A percentile compares a stretch with the other conserved stretches of the same genome.
Evolutionary conservation across 2,888 invertebrate genomes (phyloP).

Genomic region (Rhodophaea formosa): DNA sequence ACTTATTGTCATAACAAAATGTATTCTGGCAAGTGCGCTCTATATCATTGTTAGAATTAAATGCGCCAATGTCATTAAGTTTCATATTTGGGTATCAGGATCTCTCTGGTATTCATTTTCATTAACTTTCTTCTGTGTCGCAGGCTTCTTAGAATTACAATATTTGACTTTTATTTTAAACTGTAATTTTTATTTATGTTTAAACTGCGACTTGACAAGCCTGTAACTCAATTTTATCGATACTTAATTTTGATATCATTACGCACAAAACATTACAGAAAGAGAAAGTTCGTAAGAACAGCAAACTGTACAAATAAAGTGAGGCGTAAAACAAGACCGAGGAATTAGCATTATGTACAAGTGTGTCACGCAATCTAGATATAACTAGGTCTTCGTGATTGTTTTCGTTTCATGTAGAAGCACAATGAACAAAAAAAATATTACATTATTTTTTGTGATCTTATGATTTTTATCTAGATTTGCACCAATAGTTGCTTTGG

Average conservation of each 20-base stretch:
- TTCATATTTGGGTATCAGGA: too few species aligned
- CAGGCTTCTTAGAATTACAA: too few species aligned
- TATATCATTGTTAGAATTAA: too few species aligned
- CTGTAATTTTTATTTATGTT: too few species aligned
- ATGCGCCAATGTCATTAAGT: too few species aligned
- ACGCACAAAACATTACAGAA: constrained; percentile 27
- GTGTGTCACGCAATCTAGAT: constrained; percentile 33
- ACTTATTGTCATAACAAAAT: background rate
- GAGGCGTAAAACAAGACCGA: constrained; percentile 41
- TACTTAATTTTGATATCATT: background rate
- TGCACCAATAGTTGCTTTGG: background rate
- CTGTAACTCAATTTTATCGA: background rate
- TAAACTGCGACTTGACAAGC: too few species aligned
- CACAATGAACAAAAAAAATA: background rate
- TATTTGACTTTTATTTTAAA: too few species aligned
- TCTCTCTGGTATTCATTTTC: too few species aligned
- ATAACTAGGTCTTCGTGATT: constrained; percentile 24
- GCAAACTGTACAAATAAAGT: constrained; percentile 39
- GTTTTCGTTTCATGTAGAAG: constrained; percentile 5
- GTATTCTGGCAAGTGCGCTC: too few species aligned
- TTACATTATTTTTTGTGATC: background rate
- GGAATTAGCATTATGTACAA: constrained; percentile 42
- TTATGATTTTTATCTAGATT: background rate
- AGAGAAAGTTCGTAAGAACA: constrained; percentile 28
- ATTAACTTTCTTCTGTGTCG: too few species aligned